Base-by-base conservation (phyloP, 2,113 vertebrate species). In the Ameiurus melas region DNA sequence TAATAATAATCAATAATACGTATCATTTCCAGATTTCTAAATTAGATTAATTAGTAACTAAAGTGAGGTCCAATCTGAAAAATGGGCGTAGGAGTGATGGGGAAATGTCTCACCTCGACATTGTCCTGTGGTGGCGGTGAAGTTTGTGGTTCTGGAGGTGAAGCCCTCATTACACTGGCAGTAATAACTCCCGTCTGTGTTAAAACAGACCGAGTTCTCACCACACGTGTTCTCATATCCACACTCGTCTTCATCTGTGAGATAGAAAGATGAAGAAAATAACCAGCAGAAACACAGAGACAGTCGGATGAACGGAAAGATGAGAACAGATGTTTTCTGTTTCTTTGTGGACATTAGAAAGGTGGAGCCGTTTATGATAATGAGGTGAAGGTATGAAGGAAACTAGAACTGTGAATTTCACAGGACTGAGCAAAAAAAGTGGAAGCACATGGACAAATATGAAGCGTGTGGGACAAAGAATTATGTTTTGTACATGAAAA, bases 171-270 rank as follows among this genome's bases (percentile, higher is more conserved):
- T 0, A 39, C 90, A 91, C 53, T 3, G 66, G 73, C 90, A 91
- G 62, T 87, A 80, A 58, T 91, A 91, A 78, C 90, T 88, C 3
- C 90, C 90, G 4, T 0, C 0, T 51, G 90, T 91, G 80, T 91
- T 91, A 3, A 36, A 16, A 64, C 90, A 91, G 9, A 5, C 0
- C 0, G 90, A 0, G 27, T 88, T 0, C 5, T 33, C 4, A 3
- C 90, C 86, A 51, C 90, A 91, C 1, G 0, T 0, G 33, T 2
- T 6, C 0, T 0, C 12, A 10, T 9, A 10, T 1, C 47, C 51
- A 84, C 90, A 91, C 90, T 91, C 90, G 12, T 91, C 1, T 1
- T n/a, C 43, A 89, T 91, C 90, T 91, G 88, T 55, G 17, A 87
- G 5, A 70, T 3, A 84, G 47, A 51, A 20, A 81, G 25, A 30